Percentiles rank a stretch among this genome's conserved stretches.
phyloP scores from a whole-genome alignment of 2,888 invertebrate species.

The Dysmachus trigonus region DNA sequence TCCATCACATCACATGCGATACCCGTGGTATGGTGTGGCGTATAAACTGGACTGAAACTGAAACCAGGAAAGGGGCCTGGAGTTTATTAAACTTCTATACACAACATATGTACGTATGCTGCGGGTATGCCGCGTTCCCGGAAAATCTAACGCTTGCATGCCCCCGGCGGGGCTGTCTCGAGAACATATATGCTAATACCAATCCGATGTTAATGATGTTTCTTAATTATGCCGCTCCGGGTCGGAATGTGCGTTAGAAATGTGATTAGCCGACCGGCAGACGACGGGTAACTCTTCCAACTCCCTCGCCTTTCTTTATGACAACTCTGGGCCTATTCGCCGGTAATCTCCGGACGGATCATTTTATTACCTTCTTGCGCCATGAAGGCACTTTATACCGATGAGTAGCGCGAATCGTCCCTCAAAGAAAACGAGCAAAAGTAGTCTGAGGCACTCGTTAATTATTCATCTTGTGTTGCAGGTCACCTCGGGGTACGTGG shows the following conservation, averaged over 20 bases:
- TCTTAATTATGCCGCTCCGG: slow-evolving; percentile 27
- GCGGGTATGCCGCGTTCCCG: neutral
- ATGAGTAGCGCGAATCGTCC: neutral
- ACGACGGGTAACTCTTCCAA: neutral
- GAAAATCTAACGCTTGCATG: slow-evolving; percentile 2
- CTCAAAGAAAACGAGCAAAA: neutral
- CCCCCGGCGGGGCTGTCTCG: neutral
- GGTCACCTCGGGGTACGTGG: slow-evolving; percentile 18
- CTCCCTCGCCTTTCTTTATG: neutral
- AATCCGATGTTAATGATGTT: slow-evolving; percentile 21
- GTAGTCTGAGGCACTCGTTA: neutral
- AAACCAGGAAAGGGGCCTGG: slow-evolving; percentile 28
- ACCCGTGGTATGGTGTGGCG: slow-evolving; percentile 24
- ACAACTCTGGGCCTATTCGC: neutral
- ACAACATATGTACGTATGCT: too few relatives aligned
- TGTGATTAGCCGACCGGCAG: slow-evolving; percentile 6
- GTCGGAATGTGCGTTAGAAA: neutral
- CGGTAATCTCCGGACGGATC: neutral
- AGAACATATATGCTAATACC: slow-evolving; percentile 18
- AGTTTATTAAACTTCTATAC: slow-evolving; percentile 44
- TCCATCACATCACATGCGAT: slow-evolving; percentile 32
- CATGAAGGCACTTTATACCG: neutral
- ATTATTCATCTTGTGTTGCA: slow-evolving; percentile 27
- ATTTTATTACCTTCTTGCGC: slow-evolving; percentile 1
- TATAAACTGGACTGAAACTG: slow-evolving; percentile 1